Evolutionary conservation across 1,140 invertebrate species (phyloP), one percentile per base, ranked within the genome.

Genomic region (Theocolax elegans): DNA sequence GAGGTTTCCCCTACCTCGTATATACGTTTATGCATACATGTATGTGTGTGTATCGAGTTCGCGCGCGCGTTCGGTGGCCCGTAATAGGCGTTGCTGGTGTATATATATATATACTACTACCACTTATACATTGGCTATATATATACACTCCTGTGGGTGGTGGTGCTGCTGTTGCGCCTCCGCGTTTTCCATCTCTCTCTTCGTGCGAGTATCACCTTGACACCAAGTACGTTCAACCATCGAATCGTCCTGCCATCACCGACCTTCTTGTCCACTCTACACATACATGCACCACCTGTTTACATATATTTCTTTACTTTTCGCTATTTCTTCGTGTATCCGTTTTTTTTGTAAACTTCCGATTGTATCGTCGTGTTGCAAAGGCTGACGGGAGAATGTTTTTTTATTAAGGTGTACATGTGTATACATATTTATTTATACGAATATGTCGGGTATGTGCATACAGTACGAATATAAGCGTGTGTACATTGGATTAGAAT

Each of bases 221-320:
- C 66, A 59, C 31, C 23, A 27, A 68, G 58, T 63, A 62, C 58
- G 31, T 69, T 68, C 54, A 68, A 68, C 56, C 56, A 51, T 69
- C 40, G 58, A 62, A 62, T 46, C 13, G 67, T 70, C 59, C 59
- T 70, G 67, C 67, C 67, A 70, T 60, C 67, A 64, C 60, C 67
- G 67, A 69, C 67, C 59, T 69, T 69, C 58, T n/a, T n/a, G n/a
- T n/a, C n/a, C n/a, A n/a, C n/a, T n/a, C n/a, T n/a, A n/a, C n/a
- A n/a, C n/a, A n/a, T n/a, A n/a, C n/a, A n/a, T n/a, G n/a, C 65
- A 58, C 53, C 54, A 46, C 19, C 1, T 15, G 27, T 42, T 27
- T 35, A 12, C 44, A 0, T 60, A 3, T n/a, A 21, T 44, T 42
- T 40, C 25, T 53, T 4, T 44, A n/a, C 13, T 8, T 44, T 12